Evolutionary conservation across 2,113 vertebrate genomes (phyloP), one percentile per base, ranked within the genome.

Genomic region (Apodemus speciosus): DNA sequence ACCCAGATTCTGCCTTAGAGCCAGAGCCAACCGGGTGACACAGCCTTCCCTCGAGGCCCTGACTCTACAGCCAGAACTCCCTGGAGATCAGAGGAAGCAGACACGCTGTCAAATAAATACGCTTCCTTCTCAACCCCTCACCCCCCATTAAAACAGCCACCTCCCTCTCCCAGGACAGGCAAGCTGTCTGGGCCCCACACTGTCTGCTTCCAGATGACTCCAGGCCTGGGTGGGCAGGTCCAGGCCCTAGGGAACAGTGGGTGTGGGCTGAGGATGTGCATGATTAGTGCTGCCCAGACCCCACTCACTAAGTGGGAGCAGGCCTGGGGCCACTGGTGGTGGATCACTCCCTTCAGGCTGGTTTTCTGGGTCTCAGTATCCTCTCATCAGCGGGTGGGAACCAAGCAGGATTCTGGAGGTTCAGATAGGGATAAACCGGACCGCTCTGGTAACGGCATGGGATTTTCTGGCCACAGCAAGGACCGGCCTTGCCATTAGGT

Each of bases 61-160:
- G 6, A 30, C 85, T 85, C 66, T 56, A 23, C 21, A 90, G 87
- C 86, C 79, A 81, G 62, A 77, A 60, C 94, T 96, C 90, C 90
- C 83, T 73, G n/a, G 80, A 90, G 95, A 88, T 85, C 68, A 62
- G 93, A 95, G 77, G 77, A 88, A 75, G 90, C 51, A 90, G 95
- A 84, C n/a, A 0, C 66, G 32, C 75, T 73, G 83, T 91, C 86
- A 93, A 51, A 72, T 53, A 46, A 85, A 83, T 62, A 43, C 56
- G 80, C 53, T 60, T 86, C 85, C 87, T 85, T 32, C 64, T n/a
- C 2, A 40, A 21, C 7, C 38, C 46, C 23, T 32, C 46, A 2
- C 35, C 58, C 27, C 66, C 51, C 38, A n/a, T n/a, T 85, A n/a
- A 88, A 66, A 58, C 71, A n/a, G 46, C 51, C 89, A 60, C 14